phyloP scores from a whole-genome alignment of 2,113 vertebrate genomes.

The Solea solea region DNA sequence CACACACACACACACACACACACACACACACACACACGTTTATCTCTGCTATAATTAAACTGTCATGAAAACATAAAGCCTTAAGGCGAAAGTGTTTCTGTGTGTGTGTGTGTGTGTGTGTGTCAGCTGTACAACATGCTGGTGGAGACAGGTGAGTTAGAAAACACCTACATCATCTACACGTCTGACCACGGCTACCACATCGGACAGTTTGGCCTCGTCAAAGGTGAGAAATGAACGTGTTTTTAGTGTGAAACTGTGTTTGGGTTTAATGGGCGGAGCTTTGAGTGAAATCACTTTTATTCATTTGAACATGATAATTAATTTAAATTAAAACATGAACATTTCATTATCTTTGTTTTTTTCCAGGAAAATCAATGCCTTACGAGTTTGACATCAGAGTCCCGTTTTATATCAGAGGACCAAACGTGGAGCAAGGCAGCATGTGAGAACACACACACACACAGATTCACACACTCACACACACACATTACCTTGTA shows the following conservation, averaged over 20 bases:
- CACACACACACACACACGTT: background rate
- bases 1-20: background rate
- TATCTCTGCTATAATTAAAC: background rate
- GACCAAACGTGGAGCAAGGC: constrained; percentile 94
- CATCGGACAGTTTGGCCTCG: constrained; percentile 97
- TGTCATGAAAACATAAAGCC: background rate
- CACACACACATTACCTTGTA: no score
- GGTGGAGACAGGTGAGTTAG: constrained; percentile 91
- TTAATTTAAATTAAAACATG: no score
- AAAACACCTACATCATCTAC: constrained; percentile 96
- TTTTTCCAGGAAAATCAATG: constrained; percentile 88
- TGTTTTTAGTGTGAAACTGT: no score
- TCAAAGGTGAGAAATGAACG: constrained; percentile 83
- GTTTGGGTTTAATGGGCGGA: no score
- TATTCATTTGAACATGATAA: no score
- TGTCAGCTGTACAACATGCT: constrained; percentile 89
- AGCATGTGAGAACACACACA: constrained; percentile 76
- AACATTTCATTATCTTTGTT: background rate
- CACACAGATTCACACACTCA: no score
- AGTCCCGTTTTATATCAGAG: constrained; percentile 94
- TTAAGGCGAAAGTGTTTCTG: background rate
- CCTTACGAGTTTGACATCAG: constrained; percentile 98
- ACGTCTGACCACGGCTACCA: constrained; percentile 97
- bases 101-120: background rate
- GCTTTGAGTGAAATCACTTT: no score